Conservation (phyloP, 2,113 vertebrate genomes). For the Climacteris rufus region DNA sequence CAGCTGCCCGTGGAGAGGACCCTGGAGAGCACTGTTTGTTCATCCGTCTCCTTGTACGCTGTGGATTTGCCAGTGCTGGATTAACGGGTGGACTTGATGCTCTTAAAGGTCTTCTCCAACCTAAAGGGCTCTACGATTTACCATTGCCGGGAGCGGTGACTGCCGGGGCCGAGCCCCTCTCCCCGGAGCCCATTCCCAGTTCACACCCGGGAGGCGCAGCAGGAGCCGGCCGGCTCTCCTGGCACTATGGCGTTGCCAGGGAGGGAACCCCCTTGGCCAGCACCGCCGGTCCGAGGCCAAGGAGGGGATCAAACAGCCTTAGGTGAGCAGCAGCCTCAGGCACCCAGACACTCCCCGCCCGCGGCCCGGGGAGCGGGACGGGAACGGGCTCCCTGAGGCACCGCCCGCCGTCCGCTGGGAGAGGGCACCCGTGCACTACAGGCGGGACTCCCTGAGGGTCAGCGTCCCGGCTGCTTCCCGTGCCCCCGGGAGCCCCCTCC, state of each 20-base stretch:
- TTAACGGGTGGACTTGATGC: not conserved
- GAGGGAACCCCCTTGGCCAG: not conserved
- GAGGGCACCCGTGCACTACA: not conserved
- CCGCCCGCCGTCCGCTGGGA: no score
- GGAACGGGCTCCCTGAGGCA: no score
- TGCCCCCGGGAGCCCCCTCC: not conserved
- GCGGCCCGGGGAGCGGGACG: not conserved
- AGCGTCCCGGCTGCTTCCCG: not conserved
- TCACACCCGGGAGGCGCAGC: not conserved
- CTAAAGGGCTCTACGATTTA: not conserved
- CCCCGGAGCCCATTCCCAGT: not conserved
- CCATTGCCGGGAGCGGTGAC: not conserved
- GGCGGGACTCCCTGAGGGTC: not conserved
- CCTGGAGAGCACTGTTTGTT: not conserved
- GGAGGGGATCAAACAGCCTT: not conserved
- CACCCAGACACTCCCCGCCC: not conserved
- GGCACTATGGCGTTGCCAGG: not conserved
- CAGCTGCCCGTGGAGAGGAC: not conserved
- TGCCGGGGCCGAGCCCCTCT: not conserved
- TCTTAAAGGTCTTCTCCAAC: not conserved
- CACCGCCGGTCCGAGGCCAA: not conserved
- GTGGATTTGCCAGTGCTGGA: not conserved
- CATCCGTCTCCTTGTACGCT: not conserved
- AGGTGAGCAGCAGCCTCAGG: not conserved
- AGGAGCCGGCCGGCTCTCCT: not conserved